phyloP scores from a whole-genome alignment of 2,888 invertebrate species.

The Amorpha juglandis region DNA sequence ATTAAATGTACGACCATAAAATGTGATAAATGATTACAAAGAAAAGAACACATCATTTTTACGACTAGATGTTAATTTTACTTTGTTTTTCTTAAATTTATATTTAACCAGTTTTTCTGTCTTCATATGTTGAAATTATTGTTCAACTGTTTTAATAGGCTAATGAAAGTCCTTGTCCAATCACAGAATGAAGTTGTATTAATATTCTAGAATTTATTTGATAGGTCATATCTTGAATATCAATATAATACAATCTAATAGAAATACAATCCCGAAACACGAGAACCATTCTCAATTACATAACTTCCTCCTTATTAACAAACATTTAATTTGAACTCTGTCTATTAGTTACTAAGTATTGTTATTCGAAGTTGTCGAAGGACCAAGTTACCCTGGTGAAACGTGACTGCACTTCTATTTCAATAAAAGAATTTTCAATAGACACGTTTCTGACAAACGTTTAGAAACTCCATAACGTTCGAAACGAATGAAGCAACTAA shows the following conservation, averaged over 20 bases:
- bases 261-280: constrained; percentile 13
- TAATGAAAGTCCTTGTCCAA: neutral
- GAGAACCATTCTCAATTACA: constrained; percentile 13
- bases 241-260: constrained; percentile 10
- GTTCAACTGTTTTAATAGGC: too few relatives aligned
- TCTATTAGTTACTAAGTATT: neutral
- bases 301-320: constrained; percentile 12
- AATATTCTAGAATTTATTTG: constrained; percentile 14
- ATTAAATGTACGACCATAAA: neutral
- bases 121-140: too few relatives aligned
- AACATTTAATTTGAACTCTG: neutral
- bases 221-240: constrained; percentile 12
- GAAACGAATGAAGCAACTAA: constrained; percentile 6
- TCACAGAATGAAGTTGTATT: neutral
- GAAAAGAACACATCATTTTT: neutral
- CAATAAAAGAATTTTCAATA: constrained; percentile 13
- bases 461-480: constrained; percentile 5
- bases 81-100: neutral
- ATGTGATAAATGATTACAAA: neutral
- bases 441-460: constrained; percentile 16
- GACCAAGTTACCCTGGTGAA: neutral
- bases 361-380: neutral
- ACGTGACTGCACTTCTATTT: constrained; percentile 9
- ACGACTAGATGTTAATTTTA: neutral
- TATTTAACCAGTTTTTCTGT: neutral